Evolutionary conservation across 1,140 invertebrate genomes (phyloP), one percentile per base, ranked within the genome.

Genomic region (Lanistes nyassanus): DNA sequence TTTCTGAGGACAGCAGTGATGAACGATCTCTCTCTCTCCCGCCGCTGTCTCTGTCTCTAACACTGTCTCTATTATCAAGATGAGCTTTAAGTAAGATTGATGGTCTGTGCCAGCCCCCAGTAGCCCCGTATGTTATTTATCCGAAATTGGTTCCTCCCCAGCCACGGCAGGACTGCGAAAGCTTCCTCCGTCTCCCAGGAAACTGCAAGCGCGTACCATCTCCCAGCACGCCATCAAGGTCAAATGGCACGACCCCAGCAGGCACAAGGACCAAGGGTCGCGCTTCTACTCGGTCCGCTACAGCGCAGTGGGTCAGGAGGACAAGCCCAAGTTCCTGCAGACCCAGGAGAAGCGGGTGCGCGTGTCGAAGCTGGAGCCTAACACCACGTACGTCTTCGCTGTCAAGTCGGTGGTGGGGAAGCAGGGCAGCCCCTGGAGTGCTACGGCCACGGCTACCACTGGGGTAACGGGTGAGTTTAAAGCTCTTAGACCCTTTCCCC

Each of bases 211-310:
- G 13, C 53, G 68, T 7, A 67, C 51, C 26, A 47, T 76, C 37
- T 76, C 74, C 0, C 66, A 66, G 19, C 74, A 76, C 66, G 29
- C 56, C 3, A 53, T 76, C 56, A 62, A 76, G 39, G 34, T 76
- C 29, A 69, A 39, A 47, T 76, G 74, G 74, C 74, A 67, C 19
- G 74, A 76, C 67, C 74, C 74, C 0, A 37, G 42, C 37, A 21
- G 42, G 26, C 31, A 23, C 37, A 53, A 62, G 37, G 51, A 36
- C 13, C 19, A 56, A 13, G 56, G 51, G 21, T 51, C 66, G 9
- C 56, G 74, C n/a, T 62, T 70, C 31, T 76, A 76, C 74, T 64
- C 68, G 23, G 67, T 76, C 37, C 67, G 74, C 56, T 76, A 76
- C 39, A 76, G 68, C 56, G 56, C 21, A 36, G 16, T 1, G 66